Evolutionary conservation across 2,888 invertebrate species (phyloP), one percentile per base, ranked within the genome.

Genomic region (Erebia aethiops): DNA sequence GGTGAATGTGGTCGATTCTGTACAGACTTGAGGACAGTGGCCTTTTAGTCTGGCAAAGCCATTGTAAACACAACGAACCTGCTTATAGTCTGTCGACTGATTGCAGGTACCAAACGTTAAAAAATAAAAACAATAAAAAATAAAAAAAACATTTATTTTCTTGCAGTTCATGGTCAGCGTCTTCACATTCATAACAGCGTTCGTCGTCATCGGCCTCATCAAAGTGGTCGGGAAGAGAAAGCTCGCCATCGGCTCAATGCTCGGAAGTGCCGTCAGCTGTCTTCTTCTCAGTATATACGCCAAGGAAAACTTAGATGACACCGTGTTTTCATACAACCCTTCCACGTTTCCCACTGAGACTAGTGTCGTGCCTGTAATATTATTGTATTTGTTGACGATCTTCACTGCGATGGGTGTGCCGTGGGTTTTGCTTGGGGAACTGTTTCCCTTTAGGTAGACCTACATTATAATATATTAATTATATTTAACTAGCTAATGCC

Each of bases 351-450:
- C 90, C 1, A 77, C 77, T 11, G 84, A 89, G 69, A 85, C 80
- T 18, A 91, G 91, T 70, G 81, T 88, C 67, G 73, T 88, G 8
- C 92, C 94, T 0, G 79, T 94, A 61, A 77, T 86, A 0, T 78
- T 92, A 62, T 92, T 94, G 79, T 90, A 91, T 62, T 69, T 84
- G 1, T 79, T 94, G 61, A 84, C 88, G 1, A 77, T 89, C 14
- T 90, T 88, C 73, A 89, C 87, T 57, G 92, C 87, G 10, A 84
- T 89, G 3, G 89, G 90, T 13, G 84, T 94, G 16, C 94, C 94
- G 1, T 95, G 95, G 94, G 91, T 94, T 71, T 77, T 95, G 58
- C 84, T 95, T 10, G 94, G 94, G 71, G 95, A 95, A 82, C 90
- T 95, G 9, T 95, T 95, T 75, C 94, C 94, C 0, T 92, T 94